Conservation (phyloP, 1,140 invertebrate genomes). For the Brachionus manjavacas region DNA sequence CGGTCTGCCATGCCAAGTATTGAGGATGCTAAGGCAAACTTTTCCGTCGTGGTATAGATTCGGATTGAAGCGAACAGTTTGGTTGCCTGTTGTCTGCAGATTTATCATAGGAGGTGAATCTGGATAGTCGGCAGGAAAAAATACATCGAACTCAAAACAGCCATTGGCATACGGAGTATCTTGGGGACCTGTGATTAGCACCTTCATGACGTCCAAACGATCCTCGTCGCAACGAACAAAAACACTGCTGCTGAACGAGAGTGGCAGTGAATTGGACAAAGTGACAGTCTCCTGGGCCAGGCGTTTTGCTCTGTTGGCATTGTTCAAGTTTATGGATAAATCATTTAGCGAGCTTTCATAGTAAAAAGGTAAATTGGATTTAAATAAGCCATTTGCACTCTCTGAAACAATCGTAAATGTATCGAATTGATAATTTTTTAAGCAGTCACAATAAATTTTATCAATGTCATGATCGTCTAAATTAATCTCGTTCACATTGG, state of each 20-base stretch:
- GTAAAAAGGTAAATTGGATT: constrained; percentile 81
- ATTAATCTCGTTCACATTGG: not conserved
- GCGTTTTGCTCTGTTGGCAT: constrained; percentile 78
- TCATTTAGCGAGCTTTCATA: constrained; percentile 66
- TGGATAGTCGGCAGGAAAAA: constrained; percentile 59
- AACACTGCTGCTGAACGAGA: constrained; percentile 86
- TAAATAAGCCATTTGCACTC: constrained; percentile 67
- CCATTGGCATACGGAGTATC: constrained; percentile 60
- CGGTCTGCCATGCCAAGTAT: constrained; percentile 95
- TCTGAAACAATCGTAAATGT: constrained; percentile 85
- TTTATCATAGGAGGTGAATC: constrained; percentile 69
- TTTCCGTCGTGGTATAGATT: constrained; percentile 96
- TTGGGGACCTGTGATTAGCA: constrained; percentile 71
- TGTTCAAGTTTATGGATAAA: constrained; percentile 69
- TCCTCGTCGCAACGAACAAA: constrained; percentile 92
- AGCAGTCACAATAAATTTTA: constrained; percentile 71
- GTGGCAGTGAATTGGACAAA: constrained; percentile 82
- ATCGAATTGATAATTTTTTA: constrained; percentile 82
- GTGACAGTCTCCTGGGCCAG: constrained; percentile 92
- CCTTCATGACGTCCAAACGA: constrained; percentile 89
- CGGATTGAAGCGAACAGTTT: constrained; percentile 88
- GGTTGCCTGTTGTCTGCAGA: constrained; percentile 85
- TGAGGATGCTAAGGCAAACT: constrained; percentile 88
- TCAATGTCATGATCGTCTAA: constrained; percentile 52
- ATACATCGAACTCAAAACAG: constrained; percentile 61